A percentile compares a stretch with the other conserved stretches of the same genome.
These are phyloP conservation scores for Dolichallabes microphthalmus DNA, from an alignment of 2,113 vertebrate species.

Conservation along the genomic window DNA sequence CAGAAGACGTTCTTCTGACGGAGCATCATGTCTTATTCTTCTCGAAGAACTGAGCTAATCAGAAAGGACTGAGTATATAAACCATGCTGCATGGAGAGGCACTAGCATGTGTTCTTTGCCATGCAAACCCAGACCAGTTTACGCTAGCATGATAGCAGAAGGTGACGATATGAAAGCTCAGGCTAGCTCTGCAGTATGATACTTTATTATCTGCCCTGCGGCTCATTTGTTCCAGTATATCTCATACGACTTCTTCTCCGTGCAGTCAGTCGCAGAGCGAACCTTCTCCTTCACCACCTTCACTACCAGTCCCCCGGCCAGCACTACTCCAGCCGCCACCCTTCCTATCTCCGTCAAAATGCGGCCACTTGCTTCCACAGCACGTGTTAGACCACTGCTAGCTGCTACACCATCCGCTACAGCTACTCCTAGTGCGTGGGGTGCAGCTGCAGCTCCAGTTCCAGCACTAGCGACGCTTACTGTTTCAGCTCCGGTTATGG, in stretches of 20 bases:
- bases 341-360: slow-evolving; percentile 67
- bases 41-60: background rate
- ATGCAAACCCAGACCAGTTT: background rate
- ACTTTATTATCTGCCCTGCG: background rate
- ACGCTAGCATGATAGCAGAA: background rate
- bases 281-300: slow-evolving; percentile 71
- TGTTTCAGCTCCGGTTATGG: slow-evolving; percentile 52
- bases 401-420: slow-evolving; percentile 38
- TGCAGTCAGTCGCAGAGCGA: slow-evolving; percentile 44
- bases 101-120: background rate
- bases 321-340: slow-evolving; percentile 60
- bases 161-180: background rate
- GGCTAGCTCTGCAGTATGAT: background rate
- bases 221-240: slow-evolving; percentile 71
- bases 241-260: slow-evolving; percentile 69
- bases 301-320: slow-evolving; percentile 66
- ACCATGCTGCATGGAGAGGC: too few species aligned
- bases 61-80: background rate
- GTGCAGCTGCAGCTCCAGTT: slow-evolving; percentile 39
- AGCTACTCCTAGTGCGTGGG: slow-evolving; percentile 44
- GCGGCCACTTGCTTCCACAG: slow-evolving; percentile 28
- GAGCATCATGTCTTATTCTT: background rate
- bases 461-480: slow-evolving; percentile 36
- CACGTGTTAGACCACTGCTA: slow-evolving; percentile 34
- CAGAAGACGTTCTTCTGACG: background rate